These are phyloP conservation scores for Trachelus troglodyta DNA, from an alignment of 2,888 invertebrate genomes.

Conservation along the genomic window DNA sequence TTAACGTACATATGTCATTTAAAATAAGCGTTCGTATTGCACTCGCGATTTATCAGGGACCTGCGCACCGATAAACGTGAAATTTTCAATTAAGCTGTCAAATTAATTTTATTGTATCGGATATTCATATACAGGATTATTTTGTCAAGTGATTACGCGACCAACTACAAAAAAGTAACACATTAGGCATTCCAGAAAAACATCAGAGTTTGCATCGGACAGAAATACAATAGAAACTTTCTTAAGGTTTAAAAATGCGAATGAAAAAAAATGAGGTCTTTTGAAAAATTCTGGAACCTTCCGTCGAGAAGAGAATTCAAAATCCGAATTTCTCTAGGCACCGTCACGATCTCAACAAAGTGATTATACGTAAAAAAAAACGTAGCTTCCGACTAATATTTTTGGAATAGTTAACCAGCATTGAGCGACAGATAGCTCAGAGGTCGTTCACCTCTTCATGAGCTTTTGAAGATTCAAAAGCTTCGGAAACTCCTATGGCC, in stretches of 20 bases:
- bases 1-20: not conserved
- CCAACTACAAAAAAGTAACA: not conserved
- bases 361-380: not conserved
- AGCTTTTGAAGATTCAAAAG: constrained; percentile 4
- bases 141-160: not conserved
- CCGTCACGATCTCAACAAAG: no score
- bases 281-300: not conserved
- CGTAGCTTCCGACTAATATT: not conserved
- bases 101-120: not conserved
- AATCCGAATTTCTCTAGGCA: not conserved
- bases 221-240: not conserved
- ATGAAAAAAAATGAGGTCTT: not conserved
- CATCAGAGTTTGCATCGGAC: not conserved
- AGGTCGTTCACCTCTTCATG: constrained; percentile 11
- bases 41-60: not conserved
- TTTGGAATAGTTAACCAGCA: constrained; percentile 6
- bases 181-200: not conserved
- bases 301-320: not conserved
- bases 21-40: not conserved
- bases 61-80: no score
- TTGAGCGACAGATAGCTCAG: not conserved
- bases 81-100: not conserved
- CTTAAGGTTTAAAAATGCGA: not conserved
- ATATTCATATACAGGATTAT: not conserved
- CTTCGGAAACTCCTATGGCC: not conserved